Evolutionary conservation across 2,888 invertebrate genomes (phyloP).

Genomic region (Volucella bombylans): DNA sequence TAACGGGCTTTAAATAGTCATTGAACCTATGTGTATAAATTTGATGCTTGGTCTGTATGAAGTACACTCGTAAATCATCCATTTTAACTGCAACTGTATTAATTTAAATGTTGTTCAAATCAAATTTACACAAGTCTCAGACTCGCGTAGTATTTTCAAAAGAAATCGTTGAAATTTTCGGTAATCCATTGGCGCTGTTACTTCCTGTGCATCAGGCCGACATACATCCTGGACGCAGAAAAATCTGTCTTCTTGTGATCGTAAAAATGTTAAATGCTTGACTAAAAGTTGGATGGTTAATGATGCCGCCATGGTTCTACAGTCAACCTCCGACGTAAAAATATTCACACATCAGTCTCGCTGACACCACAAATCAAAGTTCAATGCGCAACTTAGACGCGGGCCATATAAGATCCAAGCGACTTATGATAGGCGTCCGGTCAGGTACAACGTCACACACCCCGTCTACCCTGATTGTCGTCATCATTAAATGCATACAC

Average conservation of each 20-base stretch:
- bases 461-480: constrained; percentile 73
- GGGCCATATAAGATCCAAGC: constrained; percentile 53
- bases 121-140: no score
- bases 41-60: no score
- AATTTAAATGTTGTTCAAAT: no score
- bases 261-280: constrained; percentile 59
- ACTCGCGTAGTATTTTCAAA: neutral
- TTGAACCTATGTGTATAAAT: no score
- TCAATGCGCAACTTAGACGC: constrained; percentile 63
- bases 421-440: constrained; percentile 73
- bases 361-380: constrained; percentile 70
- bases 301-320: constrained; percentile 51
- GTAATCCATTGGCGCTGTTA: constrained; percentile 23
- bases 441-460: constrained; percentile 73
- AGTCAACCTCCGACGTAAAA: constrained; percentile 31
- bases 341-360: constrained; percentile 68
- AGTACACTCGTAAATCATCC: no score
- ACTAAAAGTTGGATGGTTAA: constrained; percentile 50
- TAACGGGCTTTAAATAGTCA: no score
- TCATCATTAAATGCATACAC: constrained; percentile 67
- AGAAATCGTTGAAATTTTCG: neutral
- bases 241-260: constrained; percentile 31
- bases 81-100: no score
- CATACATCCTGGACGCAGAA: constrained; percentile 58
- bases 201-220: constrained; percentile 30